Percentiles rank a stretch among this genome's conserved stretches.
Evolutionary conservation across 2,888 invertebrate species (phyloP).

Genomic region (Rhopalosiphum nymphaeae): DNA sequence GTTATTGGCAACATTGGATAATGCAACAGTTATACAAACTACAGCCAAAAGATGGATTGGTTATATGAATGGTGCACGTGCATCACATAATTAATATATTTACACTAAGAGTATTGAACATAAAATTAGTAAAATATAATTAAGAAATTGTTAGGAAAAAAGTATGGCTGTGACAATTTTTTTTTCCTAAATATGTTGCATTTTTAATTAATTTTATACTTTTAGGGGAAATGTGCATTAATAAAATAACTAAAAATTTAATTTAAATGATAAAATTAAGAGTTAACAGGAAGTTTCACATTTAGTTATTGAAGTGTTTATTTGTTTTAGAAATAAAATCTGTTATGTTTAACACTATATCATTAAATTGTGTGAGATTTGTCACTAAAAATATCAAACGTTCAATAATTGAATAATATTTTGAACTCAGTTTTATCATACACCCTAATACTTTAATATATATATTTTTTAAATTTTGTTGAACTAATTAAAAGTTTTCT

Average conservation of each 20-base stretch:
- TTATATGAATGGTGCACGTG: constrained; percentile 94
- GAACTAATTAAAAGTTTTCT: not conserved
- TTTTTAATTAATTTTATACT: constrained; percentile 1
- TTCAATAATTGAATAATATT: not conserved
- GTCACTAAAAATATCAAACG: not conserved
- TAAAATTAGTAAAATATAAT: constrained; percentile 11
- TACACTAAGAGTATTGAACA: not conserved
- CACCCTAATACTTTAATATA: not conserved
- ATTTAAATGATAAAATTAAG: not conserved
- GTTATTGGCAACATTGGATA: constrained; percentile 86
- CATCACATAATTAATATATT: constrained; percentile 88
- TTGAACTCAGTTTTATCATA: not conserved
- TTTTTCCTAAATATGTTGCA: not conserved
- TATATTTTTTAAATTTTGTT: not conserved
- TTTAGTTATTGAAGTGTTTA: not conserved
- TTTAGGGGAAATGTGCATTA: constrained; percentile 39
- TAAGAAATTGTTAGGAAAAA: not conserved
- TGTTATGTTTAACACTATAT: not conserved
- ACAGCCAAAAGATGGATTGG: constrained; percentile 94
- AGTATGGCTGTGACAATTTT: constrained; percentile 40
- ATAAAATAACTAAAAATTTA: not conserved
- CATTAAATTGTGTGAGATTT: not conserved
- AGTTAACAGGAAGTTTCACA: not conserved
- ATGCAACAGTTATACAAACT: constrained; percentile 82
- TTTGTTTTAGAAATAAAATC: not conserved